Evolutionary conservation across 1,140 invertebrate species (phyloP).

Genomic region (Odontomachus brunneus): DNA sequence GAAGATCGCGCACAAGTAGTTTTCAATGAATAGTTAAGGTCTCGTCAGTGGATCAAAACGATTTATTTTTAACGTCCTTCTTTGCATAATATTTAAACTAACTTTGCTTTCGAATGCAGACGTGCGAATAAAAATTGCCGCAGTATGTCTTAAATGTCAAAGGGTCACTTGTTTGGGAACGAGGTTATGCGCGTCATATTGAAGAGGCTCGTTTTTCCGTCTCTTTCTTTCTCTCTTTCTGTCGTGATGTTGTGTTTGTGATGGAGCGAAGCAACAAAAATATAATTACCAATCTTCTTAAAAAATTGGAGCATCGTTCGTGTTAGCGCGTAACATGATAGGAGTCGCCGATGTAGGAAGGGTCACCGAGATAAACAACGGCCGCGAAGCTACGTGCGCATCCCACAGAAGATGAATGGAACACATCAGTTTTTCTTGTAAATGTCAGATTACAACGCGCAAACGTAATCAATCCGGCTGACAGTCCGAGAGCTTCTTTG

Average conservation of each 20-base stretch:
- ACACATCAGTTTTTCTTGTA: constrained; percentile 8
- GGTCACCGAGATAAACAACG: constrained; percentile 14
- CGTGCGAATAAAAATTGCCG: too few relatives aligned
- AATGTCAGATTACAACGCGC: constrained; percentile 14
- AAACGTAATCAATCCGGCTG: not conserved
- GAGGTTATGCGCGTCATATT: not conserved
- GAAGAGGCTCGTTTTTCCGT: too few relatives aligned
- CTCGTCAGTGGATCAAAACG: too few relatives aligned
- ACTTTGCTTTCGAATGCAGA: too few relatives aligned
- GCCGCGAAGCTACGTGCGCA: not conserved
- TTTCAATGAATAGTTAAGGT: too few relatives aligned
- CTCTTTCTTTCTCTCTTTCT: not conserved
- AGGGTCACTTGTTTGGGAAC: not conserved
- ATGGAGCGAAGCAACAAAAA: not conserved
- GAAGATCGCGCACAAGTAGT: too few relatives aligned
- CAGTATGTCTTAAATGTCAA: constrained; percentile 24
- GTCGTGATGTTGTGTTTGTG: not conserved
- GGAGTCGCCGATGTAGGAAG: constrained; percentile 67
- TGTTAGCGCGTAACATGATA: constrained; percentile 78
- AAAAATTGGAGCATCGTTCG: constrained; percentile 85
- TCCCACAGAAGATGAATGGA: constrained; percentile 24
- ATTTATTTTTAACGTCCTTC: too few relatives aligned
- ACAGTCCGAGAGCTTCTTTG: not conserved
- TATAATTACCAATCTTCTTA: constrained; percentile 84
- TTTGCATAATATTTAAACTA: too few relatives aligned